Evolutionary conservation across 1,140 invertebrate genomes (phyloP).

Genomic region (Triops cancriformis): DNA sequence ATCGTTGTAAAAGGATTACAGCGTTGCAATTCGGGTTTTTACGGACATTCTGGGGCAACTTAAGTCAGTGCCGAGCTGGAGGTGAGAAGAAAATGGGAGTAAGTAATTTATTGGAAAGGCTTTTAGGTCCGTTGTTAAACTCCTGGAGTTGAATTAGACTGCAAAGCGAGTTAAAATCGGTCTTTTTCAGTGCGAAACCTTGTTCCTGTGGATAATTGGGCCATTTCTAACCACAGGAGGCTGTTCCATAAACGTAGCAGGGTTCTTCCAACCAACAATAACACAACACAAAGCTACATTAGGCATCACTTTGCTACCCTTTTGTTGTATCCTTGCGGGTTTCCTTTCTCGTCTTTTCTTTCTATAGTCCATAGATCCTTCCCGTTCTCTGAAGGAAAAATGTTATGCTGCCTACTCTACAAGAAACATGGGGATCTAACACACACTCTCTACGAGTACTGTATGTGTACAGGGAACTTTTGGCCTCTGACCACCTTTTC

Average conservation of each 20-base stretch:
- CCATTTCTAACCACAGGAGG: constrained; percentile 10
- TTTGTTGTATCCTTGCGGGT: neutral
- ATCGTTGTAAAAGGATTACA: too few relatives aligned
- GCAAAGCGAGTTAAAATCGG: neutral
- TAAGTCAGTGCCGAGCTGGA: too few relatives aligned
- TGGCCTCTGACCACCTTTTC: too few relatives aligned
- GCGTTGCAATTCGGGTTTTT: too few relatives aligned
- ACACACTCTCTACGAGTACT: too few relatives aligned
- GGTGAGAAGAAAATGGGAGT: neutral
- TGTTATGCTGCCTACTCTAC: too few relatives aligned
- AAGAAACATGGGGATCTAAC: too few relatives aligned
- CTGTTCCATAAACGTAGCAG: constrained; percentile 8
- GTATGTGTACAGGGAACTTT: too few relatives aligned
- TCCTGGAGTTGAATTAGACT: constrained; percentile 8
- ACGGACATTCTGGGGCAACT: too few relatives aligned
- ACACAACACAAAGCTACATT: neutral
- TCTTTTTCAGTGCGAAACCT: constrained; percentile 6
- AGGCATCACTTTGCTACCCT: neutral
- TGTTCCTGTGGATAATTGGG: constrained; percentile 10
- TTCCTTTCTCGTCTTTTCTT: neutral
- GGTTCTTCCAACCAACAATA: neutral
- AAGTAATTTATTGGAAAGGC: neutral
- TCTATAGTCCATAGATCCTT: neutral
- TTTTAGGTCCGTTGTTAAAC: constrained; percentile 6
- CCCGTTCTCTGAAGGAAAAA: neutral